phyloP scores from a whole-genome alignment of 2,888 invertebrate genomes.

The Eupithecia exiguata region DNA sequence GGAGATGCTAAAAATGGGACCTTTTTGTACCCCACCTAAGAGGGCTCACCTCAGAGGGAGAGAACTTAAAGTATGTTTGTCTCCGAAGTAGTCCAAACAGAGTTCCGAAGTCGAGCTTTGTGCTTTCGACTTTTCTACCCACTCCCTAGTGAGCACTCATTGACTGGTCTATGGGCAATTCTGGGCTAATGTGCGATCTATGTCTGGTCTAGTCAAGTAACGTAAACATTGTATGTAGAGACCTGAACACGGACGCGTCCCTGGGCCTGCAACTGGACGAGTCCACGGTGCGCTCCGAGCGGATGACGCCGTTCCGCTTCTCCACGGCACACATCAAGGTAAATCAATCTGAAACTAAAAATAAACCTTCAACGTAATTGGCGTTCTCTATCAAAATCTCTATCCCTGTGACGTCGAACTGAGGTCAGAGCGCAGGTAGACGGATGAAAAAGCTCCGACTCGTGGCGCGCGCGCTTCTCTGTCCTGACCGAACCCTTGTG shows the following conservation, averaged over 20 bases:
- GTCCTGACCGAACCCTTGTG: not conserved
- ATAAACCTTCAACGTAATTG: not conserved
- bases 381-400: no score
- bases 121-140: no score
- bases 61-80: no score
- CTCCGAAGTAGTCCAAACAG: no score
- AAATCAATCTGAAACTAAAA: not conserved
- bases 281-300: slow-evolving; percentile 85
- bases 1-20: no score
- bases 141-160: not conserved
- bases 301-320: slow-evolving; percentile 93
- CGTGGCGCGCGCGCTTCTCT: not conserved
- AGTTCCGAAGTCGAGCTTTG: no score
- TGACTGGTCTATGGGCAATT: not conserved
- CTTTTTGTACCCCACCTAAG: no score
- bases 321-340: slow-evolving; percentile 91
- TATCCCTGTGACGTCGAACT: not conserved
- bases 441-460: not conserved
- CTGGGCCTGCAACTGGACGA: slow-evolving; percentile 83
- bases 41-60: no score
- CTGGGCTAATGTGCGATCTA: not conserved
- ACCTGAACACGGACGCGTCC: slow-evolving; percentile 82
- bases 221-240: slow-evolving; percentile 54
- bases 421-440: not conserved
- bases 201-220: not conserved